phyloP scores from a whole-genome alignment of 2,888 invertebrate genomes.

The Melanostoma mellinum region DNA sequence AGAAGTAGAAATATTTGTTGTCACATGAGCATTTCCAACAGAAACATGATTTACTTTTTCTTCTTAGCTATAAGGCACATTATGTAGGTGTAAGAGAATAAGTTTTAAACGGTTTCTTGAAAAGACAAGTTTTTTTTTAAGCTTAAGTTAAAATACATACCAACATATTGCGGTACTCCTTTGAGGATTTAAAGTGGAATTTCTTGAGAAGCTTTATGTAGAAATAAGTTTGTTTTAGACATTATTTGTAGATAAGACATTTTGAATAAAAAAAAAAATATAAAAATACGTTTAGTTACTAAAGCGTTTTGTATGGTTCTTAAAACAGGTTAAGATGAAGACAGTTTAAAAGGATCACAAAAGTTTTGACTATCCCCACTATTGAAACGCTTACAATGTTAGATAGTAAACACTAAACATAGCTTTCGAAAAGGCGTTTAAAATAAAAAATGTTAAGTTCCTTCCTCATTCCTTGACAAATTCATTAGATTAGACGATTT shows the following conservation, averaged over 20 bases:
- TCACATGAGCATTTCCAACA: conserved; percentile 7
- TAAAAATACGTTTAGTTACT: no score
- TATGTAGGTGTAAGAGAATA: neutral
- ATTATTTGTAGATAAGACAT: neutral
- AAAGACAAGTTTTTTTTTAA: conserved; percentile 39
- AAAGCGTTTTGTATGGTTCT: no score
- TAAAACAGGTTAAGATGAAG: no score
- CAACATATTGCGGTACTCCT: conserved; percentile 43
- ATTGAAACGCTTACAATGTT: no score
- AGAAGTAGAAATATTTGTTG: neutral
- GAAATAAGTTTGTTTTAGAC: neutral
- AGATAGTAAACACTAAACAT: no score
- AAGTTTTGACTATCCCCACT: no score
- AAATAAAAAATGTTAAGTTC: no score
- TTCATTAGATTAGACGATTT: no score
- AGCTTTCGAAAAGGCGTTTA: no score
- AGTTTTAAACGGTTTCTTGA: conserved; percentile 38
- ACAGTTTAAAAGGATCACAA: no score
- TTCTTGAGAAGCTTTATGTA: conserved; percentile 42
- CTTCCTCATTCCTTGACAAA: no score
- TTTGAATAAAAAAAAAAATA: neutral
- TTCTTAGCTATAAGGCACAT: neutral
- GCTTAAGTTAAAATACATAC: neutral
- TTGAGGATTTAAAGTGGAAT: conserved; percentile 47
- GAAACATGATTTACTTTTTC: neutral